Percentiles rank a stretch among this genome's conserved stretches.
Evolutionary conservation across 2,797 vertebrate genomes (phyloP).

Genomic region (Danionella dracula): DNA sequence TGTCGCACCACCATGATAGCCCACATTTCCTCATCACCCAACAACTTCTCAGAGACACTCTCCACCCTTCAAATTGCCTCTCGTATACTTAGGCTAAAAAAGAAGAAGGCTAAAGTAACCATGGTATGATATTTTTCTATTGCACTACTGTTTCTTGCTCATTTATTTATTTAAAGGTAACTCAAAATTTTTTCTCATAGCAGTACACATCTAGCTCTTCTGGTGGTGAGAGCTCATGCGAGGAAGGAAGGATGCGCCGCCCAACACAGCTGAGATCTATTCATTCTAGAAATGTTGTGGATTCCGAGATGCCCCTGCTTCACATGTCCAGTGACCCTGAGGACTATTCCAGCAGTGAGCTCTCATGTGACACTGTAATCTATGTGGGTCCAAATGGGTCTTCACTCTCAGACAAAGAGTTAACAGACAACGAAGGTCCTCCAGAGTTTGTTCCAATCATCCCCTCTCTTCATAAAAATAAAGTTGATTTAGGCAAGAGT

Average conservation of each 20-base stretch:
- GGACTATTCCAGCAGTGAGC: conserved; percentile 96
- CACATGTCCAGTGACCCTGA: conserved; percentile 90
- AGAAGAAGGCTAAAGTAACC: conserved; percentile 97
- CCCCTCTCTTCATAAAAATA: conserved; percentile 83
- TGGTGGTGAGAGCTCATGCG: conserved; percentile 96
- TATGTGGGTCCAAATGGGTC: conserved; percentile 93
- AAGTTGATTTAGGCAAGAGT: conserved; percentile 61
- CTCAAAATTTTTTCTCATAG: conserved; percentile 40
- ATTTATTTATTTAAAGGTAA: background rate
- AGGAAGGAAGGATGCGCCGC: conserved; percentile 94
- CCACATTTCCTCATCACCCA: conserved; percentile 89
- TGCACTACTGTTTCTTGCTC: conserved; percentile 3
- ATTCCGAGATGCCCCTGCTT: conserved; percentile 82
- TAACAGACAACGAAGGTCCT: conserved; percentile 96
- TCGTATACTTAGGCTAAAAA: conserved; percentile 94
- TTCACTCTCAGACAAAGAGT: conserved; percentile 89
- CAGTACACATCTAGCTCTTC: conserved; percentile 98
- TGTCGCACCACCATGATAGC: conserved; percentile 99
- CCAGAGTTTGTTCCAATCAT: conserved; percentile 97
- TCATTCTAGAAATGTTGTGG: conserved; percentile 77
- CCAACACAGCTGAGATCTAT: conserved; percentile 94
- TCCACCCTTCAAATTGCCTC: conserved; percentile 97
- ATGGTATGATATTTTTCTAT: conserved; percentile 60
- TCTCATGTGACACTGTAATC: conserved; percentile 97
- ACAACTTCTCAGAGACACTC: conserved; percentile 90